Base-by-base conservation (phyloP, 2,113 vertebrate species). In the Chrysemys picta region DNA sequence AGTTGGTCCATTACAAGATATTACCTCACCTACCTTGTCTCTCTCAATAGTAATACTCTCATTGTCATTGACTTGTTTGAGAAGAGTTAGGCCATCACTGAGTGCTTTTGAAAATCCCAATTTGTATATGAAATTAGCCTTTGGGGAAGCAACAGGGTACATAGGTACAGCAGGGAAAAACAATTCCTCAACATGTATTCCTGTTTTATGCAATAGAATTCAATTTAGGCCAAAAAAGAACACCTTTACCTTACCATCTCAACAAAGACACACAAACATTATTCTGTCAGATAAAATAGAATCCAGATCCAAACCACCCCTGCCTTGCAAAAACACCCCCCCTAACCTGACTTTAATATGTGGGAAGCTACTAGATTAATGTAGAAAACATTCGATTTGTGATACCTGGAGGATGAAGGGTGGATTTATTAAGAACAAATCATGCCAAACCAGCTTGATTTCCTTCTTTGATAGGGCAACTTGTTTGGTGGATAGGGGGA, bases 71-170 rank as follows among this genome's bases (percentile, higher is more conserved):
- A 96, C 96, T 96, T 97, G 96, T 94, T 87, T 84, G 47, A 93
- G 65, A 50, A 89, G 80, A 96, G 10, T 84, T 81, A 89, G 49
- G 94, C 94, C 96, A 96, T 83, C 80, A 80, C 91, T 27, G 24
- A 56, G 78, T 89, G 90, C 76, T 88, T 97, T 96, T 86, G 80
- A 94, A 94, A 96, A 94, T 94, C 95, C 80, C 95, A 97, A 35
- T 91, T 80, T 86, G 89, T 96, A 94, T 72, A 96, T 94, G 94
- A 95, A 96, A 96, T 84, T 86, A 95, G 93, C 87, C 96, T 97
- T 89, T 8, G 80, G 82, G 87, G 89, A 96, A 94, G 49, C 2
- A 93, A 56, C 83, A 49, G 59, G 96, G 93, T 69, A 84, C 31
- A 95, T 50, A 50, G 90, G 49, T 38, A 87, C 87, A 1, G 0